These are phyloP conservation scores for Avahi laniger DNA, from an alignment of 2,797 vertebrate species.

Conservation along the genomic window DNA sequence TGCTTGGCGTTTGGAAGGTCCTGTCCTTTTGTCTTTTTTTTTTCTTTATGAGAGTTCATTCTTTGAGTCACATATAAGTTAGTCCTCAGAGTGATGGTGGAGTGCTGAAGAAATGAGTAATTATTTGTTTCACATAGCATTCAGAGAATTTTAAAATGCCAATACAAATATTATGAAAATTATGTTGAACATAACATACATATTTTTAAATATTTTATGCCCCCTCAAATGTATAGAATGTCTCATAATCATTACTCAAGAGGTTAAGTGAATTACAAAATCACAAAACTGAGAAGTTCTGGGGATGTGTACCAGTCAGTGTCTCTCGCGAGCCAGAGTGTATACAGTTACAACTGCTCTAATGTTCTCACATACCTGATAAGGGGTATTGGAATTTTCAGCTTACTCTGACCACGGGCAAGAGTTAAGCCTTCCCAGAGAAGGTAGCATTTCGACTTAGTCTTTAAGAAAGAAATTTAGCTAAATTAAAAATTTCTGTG, in stretches of 20 bases:
- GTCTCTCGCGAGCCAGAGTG: not conserved
- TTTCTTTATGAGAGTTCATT: not conserved
- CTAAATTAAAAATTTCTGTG: not conserved
- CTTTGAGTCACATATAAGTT: not conserved
- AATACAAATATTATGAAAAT: not conserved
- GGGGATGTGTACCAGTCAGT: not conserved
- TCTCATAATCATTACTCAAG: not conserved
- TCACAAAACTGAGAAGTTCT: not conserved
- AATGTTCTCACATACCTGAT: not conserved
- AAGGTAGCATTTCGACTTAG: not conserved
- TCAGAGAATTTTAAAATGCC: not conserved
- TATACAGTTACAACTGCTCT: not conserved
- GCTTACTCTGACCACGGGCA: not conserved
- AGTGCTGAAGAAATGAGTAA: not conserved
- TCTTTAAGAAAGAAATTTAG: not conserved
- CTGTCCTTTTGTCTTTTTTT: not conserved
- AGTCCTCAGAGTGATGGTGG: not conserved
- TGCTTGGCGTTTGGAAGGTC: not conserved
- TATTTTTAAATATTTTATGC: not conserved
- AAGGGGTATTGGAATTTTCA: not conserved
- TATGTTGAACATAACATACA: not conserved
- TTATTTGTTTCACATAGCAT: not conserved
- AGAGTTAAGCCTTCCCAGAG: not conserved
- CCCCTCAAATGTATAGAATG: not conserved
- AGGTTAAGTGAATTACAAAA: not conserved